A percentile compares a stretch with the other conserved stretches of the same genome.
Conservation (phyloP, 92 coral and sea anemone genomes). For the Anthopleura xanthogrammica region DNA sequence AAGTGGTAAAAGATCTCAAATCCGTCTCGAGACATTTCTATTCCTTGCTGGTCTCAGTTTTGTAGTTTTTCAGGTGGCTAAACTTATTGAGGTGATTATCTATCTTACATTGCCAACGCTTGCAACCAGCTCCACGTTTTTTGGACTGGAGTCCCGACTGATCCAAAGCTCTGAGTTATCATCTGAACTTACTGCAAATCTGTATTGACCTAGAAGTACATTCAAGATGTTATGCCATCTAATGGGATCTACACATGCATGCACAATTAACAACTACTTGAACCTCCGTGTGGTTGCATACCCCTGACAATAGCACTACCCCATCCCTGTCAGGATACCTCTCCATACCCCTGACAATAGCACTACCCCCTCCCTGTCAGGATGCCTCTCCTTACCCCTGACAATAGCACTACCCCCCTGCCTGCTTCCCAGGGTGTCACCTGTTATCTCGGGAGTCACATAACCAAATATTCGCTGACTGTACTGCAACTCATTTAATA, state of each 20-base stretch:
- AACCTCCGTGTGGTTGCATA: not conserved
- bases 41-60: not conserved
- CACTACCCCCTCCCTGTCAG: not conserved
- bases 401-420: not conserved
- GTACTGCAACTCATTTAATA: slow-evolving; percentile 9
- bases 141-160: slow-evolving; percentile 45
- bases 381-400: no score
- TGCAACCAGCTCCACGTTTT: slow-evolving; percentile 39
- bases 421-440: slow-evolving; percentile 11
- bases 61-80: not conserved
- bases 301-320: not conserved
- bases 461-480: slow-evolving; percentile 52
- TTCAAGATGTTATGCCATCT: not conserved
- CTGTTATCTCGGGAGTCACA: slow-evolving; percentile 39
- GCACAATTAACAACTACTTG: not conserved
- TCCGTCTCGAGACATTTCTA: no score
- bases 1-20: no score
- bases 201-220: slow-evolving; percentile 22
- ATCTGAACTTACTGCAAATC: slow-evolving; percentile 48
- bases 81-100: not conserved
- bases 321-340: no score
- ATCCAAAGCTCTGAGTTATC: slow-evolving; percentile 58
- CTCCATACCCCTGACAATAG: no score
- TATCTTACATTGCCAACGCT: slow-evolving; percentile 43
- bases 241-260: no score